A percentile compares a stretch with the other conserved stretches of the same genome.
Conservation (phyloP, 2,113 vertebrate species). For the Lycaon pictus region DNA sequence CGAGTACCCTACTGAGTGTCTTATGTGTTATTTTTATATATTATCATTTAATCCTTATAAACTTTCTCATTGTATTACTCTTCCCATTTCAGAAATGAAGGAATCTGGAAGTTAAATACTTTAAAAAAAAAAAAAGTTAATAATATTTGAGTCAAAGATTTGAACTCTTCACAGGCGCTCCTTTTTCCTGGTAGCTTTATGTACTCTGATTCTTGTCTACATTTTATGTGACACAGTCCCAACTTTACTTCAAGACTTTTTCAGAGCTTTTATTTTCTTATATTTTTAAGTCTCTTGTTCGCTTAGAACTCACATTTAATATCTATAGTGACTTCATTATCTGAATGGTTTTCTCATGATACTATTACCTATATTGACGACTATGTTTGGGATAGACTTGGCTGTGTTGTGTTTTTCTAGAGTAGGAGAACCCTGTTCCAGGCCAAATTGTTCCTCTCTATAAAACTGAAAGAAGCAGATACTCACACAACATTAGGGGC, state of each 20-base stretch:
- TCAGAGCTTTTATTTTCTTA: not conserved
- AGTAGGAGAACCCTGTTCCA: not conserved
- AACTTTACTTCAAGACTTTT: not conserved
- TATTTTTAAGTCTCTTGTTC: not conserved
- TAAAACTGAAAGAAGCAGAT: not conserved
- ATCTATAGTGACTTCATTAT: not conserved
- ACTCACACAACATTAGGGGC: not conserved
- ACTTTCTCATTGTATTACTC: not conserved
- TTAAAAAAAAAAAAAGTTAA: not conserved
- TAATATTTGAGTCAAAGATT: conserved; percentile 24
- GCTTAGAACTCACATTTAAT: not conserved
- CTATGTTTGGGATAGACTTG: not conserved
- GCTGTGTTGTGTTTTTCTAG: conserved; percentile 6
- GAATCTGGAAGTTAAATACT: not conserved
- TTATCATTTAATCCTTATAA: conserved; percentile 26
- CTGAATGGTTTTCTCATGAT: not conserved
- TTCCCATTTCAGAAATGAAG: conserved; percentile 39
- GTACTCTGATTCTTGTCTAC: not conserved
- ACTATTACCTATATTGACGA: not conserved
- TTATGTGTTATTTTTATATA: not conserved
- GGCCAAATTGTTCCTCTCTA: not conserved
- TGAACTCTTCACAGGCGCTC: not conserved
- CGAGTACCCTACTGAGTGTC: not conserved
- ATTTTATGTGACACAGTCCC: not conserved
- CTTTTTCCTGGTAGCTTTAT: not conserved